Conservation (phyloP, 2,113 vertebrate genomes). For the Phaethon lepturus region DNA sequence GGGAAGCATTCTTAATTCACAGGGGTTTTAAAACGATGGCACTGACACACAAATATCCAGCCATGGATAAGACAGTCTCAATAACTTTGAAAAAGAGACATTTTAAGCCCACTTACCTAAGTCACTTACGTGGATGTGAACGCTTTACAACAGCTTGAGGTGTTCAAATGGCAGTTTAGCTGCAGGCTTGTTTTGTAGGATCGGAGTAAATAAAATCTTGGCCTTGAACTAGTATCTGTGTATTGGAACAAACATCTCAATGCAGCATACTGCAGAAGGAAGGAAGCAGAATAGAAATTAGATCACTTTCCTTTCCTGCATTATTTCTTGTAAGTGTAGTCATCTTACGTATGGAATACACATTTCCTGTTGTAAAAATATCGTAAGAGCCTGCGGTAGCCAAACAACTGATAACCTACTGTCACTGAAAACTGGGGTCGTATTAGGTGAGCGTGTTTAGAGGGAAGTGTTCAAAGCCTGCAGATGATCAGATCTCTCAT, state of each 20-base stretch:
- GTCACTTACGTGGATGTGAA: neutral
- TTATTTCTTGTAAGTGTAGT: conserved; percentile 45
- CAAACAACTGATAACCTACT: conserved; percentile 2
- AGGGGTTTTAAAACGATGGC: neutral
- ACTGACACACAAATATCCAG: neutral
- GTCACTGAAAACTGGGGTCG: neutral
- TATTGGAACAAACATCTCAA: conserved; percentile 46
- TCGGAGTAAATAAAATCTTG: conserved; percentile 31
- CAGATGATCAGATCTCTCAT: neutral
- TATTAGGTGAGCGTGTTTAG: neutral
- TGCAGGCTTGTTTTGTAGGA: conserved; percentile 17
- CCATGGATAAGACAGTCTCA: neutral
- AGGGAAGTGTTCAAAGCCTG: neutral
- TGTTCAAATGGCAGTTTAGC: neutral
- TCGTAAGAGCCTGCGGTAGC: neutral
- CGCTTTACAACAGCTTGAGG: neutral
- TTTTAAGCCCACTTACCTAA: neutral
- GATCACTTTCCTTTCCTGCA: conserved; percentile 47
- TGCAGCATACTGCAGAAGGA: conserved; percentile 39
- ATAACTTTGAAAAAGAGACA: neutral
- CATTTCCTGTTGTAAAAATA: conserved; percentile 56
- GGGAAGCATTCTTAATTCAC: neutral
- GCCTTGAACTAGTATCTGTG: conserved; percentile 41
- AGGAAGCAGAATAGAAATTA: conserved; percentile 59
- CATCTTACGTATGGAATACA: conserved; percentile 39